Conservation (phyloP, 2,888 invertebrate genomes). For the Tenthredo distinguenda region DNA sequence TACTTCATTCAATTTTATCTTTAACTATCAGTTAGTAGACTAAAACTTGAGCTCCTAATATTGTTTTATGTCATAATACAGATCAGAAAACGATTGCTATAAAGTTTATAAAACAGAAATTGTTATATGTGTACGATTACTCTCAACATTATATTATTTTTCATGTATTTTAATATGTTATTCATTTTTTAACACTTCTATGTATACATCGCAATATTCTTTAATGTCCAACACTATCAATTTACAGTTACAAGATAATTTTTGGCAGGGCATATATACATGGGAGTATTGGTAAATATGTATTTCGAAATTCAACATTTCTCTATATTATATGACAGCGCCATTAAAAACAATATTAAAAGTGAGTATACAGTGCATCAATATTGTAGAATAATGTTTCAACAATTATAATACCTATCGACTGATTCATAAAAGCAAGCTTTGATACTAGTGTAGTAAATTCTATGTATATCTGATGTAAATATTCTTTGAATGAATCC, state of each 20-base stretch:
- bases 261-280: constrained; percentile 38
- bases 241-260: constrained; percentile 41
- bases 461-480: constrained; percentile 32
- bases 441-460: constrained; percentile 27
- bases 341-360: constrained; percentile 23
- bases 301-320: constrained; percentile 11
- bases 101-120: constrained; percentile 24
- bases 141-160: constrained; percentile 35
- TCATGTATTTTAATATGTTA: constrained; percentile 5
- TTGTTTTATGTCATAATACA: constrained; percentile 17
- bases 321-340: constrained; percentile 1
- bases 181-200: constrained; percentile 20
- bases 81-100: not conserved
- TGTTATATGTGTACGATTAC: not conserved
- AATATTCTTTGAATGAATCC: not conserved
- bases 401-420: not conserved
- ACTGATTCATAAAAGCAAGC: constrained; percentile 37
- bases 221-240: constrained; percentile 31
- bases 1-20: constrained; percentile 25
- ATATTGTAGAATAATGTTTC: constrained; percentile 31
- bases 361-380: constrained; percentile 5
- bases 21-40: not conserved
- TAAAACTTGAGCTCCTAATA: constrained; percentile 23
- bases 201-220: constrained; percentile 40
- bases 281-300: constrained; percentile 30